phyloP scores from a whole-genome alignment of 37 sponge, comb jelly and placozoan species.

The Beroe forskalii region DNA sequence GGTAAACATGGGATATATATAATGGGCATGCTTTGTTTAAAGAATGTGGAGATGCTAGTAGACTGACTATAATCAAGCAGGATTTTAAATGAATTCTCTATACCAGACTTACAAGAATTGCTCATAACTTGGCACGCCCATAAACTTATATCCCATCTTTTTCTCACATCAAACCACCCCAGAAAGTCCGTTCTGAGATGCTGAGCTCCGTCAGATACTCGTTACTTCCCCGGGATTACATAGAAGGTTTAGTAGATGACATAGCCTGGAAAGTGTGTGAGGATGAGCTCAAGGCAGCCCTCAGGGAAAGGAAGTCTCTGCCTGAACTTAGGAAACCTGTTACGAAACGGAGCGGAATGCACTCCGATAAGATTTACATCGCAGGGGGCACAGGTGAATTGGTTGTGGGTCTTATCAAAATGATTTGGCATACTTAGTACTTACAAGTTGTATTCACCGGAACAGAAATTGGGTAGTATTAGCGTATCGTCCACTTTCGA shows the following conservation, averaged over 20 bases:
- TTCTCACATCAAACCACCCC: too few species aligned
- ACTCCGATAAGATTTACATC: conserved; percentile 14
- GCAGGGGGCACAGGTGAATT: conserved; percentile 52
- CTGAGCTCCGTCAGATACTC: background rate
- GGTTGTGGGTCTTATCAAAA: too few species aligned
- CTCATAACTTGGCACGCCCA: too few species aligned
- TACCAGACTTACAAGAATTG: too few species aligned
- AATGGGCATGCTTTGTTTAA: background rate
- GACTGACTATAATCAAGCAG: too few species aligned
- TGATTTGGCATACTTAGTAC: too few species aligned
- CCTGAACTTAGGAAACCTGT: conserved; percentile 14
- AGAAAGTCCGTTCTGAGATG: background rate
- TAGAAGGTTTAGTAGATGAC: conserved; percentile 30
- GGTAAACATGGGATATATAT: background rate
- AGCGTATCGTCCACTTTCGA: background rate
- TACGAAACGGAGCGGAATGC: background rate
- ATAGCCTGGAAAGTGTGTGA: conserved; percentile 1
- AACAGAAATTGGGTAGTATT: background rate
- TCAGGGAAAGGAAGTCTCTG: background rate
- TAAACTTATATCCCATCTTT: too few species aligned
- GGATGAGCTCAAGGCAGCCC: conserved; percentile 5
- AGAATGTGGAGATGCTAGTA: too few species aligned
- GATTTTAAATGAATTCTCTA: too few species aligned
- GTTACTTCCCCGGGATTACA: conserved; percentile 4
- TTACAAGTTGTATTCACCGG: too few species aligned